Evolutionary conservation across 2,888 invertebrate species (phyloP), one percentile per base, ranked within the genome.

Genomic region (Eupeodes luniger): DNA sequence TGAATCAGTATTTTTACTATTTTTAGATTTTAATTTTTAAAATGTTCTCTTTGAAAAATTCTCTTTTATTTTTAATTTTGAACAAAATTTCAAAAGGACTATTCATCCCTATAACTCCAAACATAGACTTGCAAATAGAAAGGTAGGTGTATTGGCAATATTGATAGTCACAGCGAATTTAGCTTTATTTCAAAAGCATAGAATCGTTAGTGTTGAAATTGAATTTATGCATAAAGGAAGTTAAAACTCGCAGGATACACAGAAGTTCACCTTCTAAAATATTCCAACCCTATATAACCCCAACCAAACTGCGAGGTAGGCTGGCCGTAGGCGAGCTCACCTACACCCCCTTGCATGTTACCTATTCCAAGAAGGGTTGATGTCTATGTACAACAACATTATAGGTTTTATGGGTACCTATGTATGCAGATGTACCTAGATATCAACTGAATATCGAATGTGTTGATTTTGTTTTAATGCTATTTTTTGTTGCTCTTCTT

Each of bases 211-310:
- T 75, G 70, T 79, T 83, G 70, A 66, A 57, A 80, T 67, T 83
- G 66, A 75, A 70, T 49, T 19, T 59, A 83, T 80, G 70, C 75
- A 83, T 80, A 80, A 87, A 80, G 51, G 53, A 87, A 80, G 53
- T 76, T 57, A 69, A 75, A 66, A 59, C 16, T 66, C 61, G 5
- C 36, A 4, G 36, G 69, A 70, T 57, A 36, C 55, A 76, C 49
- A 47, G 40, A 36, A 75, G 70, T 59, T 62, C 55, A 44, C 40
- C 70, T 64, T 75, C 79, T 79, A 79, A 82, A 66, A 62, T 81
- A 85, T 85, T 85, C 81, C 76, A 51, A 36, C 19, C 9, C 34
- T 36, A 49, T 12, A 19, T n/a, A 14, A 40, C 14, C 2, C 51
- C 5, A 12, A 11, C 12, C 10, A 4, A 2, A 11, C n/a, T 51